phyloP scores from a whole-genome alignment of 2,113 vertebrate genomes.

The Lates calcarifer region DNA sequence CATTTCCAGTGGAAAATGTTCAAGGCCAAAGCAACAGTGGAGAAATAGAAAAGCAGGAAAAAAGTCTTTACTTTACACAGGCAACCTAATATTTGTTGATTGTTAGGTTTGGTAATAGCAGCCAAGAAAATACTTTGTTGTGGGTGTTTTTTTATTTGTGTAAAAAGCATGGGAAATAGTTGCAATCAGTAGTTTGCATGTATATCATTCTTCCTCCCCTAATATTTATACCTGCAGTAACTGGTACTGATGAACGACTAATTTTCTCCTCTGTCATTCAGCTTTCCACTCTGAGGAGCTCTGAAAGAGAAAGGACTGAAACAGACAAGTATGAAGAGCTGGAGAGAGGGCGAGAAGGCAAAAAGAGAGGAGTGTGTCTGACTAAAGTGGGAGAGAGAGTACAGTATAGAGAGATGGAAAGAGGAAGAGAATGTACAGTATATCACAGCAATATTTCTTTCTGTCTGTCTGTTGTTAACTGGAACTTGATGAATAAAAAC shows the following conservation, averaged over 20 bases:
- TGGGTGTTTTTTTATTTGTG: not conserved
- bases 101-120: not conserved
- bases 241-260: not conserved
- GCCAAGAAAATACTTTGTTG: not conserved
- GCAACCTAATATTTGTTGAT: not conserved
- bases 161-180: not conserved
- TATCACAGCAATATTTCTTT: slow-evolving; percentile 16
- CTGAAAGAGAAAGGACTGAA: slow-evolving; percentile 36
- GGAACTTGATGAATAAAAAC: slow-evolving; percentile 52
- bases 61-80: not conserved
- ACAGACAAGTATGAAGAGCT: not conserved
- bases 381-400: slow-evolving; percentile 1
- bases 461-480: slow-evolving; percentile 6
- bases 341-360: slow-evolving; percentile 4
- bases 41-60: not conserved
- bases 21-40: slow-evolving; percentile 14
- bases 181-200: not conserved
- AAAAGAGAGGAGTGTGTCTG: not conserved
- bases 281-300: slow-evolving; percentile 77
- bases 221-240: slow-evolving; percentile 5
- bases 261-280: slow-evolving; percentile 37
- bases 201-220: not conserved
- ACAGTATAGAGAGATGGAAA: not conserved
- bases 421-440: slow-evolving; percentile 13
- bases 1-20: not conserved